Conservation (phyloP, 2,888 invertebrate species). For the Octodonta nipae region DNA sequence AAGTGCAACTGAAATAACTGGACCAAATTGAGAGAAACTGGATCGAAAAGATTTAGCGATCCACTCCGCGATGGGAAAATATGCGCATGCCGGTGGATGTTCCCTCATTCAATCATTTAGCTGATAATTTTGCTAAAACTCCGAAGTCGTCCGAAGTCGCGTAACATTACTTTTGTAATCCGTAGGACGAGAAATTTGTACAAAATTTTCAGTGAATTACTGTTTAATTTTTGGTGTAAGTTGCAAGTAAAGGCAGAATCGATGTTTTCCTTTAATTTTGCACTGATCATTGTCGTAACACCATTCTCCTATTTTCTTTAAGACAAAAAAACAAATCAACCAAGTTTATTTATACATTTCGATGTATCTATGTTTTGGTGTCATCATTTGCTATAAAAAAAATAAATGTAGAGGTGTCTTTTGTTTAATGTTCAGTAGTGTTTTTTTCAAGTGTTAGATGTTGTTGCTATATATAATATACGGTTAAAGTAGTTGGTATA, state of each 20-base stretch:
- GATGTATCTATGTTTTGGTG: slow-evolving; percentile 20
- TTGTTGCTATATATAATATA: slow-evolving; percentile 17
- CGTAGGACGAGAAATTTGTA: slow-evolving; percentile 20
- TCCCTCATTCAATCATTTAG: slow-evolving; percentile 15
- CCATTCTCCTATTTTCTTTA: slow-evolving; percentile 15
- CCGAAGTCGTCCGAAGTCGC: slow-evolving; percentile 13
- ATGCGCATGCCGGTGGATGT: slow-evolving; percentile 9
- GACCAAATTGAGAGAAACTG: slow-evolving; percentile 22
- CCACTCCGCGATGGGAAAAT: slow-evolving; percentile 13
- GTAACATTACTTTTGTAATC: slow-evolving; percentile 12
- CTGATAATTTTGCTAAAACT: slow-evolving; percentile 17
- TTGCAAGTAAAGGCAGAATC: slow-evolving; percentile 16
- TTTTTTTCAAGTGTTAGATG: slow-evolving; percentile 19
- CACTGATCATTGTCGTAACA: slow-evolving; percentile 29
- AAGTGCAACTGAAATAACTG: slow-evolving; percentile 14
- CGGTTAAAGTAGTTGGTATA: slow-evolving; percentile 2
- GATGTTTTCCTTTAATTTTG: slow-evolving; percentile 25
- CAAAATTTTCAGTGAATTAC: slow-evolving; percentile 30
- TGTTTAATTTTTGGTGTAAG: slow-evolving; percentile 31
- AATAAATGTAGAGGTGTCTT: slow-evolving; percentile 16
- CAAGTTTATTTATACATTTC: slow-evolving; percentile 18
- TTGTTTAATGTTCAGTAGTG: slow-evolving; percentile 20
- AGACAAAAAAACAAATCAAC: slow-evolving; percentile 11
- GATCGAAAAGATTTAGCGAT: slow-evolving; percentile 19
- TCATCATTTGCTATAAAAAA: slow-evolving; percentile 15